Base-by-base conservation (phyloP, 2,113 vertebrate species). In the Syngnathus scovelli region DNA sequence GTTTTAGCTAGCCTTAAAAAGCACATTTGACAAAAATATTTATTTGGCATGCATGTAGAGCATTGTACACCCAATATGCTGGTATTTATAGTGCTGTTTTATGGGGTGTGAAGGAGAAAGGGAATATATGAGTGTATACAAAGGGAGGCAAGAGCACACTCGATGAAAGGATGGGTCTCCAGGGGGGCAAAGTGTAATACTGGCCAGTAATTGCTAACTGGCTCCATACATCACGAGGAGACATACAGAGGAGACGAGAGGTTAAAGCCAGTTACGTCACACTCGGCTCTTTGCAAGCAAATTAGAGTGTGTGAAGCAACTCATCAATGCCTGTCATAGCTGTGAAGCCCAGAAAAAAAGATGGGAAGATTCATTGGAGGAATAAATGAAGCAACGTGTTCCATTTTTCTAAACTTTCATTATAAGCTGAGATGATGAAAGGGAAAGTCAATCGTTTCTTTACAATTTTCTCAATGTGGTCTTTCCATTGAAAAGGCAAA, bases 171-270 rank as follows among this genome's bases (percentile, higher is more conserved):
- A 72, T 52, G 68, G 3, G 37, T 78, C 74, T 71, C 76, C 16
- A 13, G 27, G 55, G 15, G 37, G 21, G 21, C 10, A 23, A 27
- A 69, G 51, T 67, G 74, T 79, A 85, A 81, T 86, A 74, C 71
- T 75, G 73, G 52, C 61, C 71, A 76, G 78, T 87, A 85, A 86
- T 84, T 86, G 78, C 81, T 64, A 79, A 81, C 73, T 56, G 70
- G 75, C 76, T 69, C 71, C 68, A 60, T 56, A 11, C 68, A 84
- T 78, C 74, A 75, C 66, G 18, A 23, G 48, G 76, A 86, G 78
- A 79, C 79, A 80, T 81, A 86, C 74, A 68, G 70, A 77, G 78
- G 70, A 86, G 75, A 78, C 61, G 23, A 73, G 72, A 78, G 78
- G 81, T 82, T 77, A 79, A 86, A 85, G 33, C 67, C 68, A 66